Evolutionary conservation across 2,113 vertebrate species (phyloP), one percentile per base, ranked within the genome.

Genomic region (Aleadryas rufinucha): DNA sequence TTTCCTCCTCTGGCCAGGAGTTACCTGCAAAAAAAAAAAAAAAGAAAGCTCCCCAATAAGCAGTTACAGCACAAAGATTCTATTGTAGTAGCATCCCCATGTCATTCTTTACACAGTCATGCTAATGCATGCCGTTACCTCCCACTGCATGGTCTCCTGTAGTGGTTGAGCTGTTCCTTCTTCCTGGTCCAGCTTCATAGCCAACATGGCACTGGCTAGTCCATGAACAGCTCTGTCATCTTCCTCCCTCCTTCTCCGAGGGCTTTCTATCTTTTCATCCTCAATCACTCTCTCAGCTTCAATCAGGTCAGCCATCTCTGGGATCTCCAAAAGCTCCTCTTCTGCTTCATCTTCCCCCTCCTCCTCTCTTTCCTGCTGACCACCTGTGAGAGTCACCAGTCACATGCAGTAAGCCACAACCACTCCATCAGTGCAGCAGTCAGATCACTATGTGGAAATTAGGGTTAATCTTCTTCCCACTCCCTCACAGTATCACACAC

Each of bases 241-340:
- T 28, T 97, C 94, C 35, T 89, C 84, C 77, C 91, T 97, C 74
- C 66, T 96, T 14, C 75, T 93, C 53, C 77, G 88, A 24, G 91
- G 74, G 59, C 42, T 81, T 68, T 71, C 69, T 68, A 64, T 89
- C 26, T 97, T 98, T 53, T 97, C 96, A 82, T 98, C 98, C 14
- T 99, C 98, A 75, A 99, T 98, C 45, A 99, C 90, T 49, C 99
- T 98, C 44, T 99, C 99, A 10, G 97, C 98, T 97, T 99, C 98
- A 91, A 99, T 99, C 95, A 99, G 95, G 63, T 98, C 99, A 4
- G 99, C 99, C 92, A 99, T 98, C 95, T 99, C 99, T 21, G 97
- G 88, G 6, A 99, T 98, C 21, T 98, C 94, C 42, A 99, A 98
- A 95, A 99, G 94, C 3, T 98, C 97, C 16, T 98, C 98, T 65